Conservation (phyloP, 2,113 vertebrate species). For the Talpa occidentalis region DNA sequence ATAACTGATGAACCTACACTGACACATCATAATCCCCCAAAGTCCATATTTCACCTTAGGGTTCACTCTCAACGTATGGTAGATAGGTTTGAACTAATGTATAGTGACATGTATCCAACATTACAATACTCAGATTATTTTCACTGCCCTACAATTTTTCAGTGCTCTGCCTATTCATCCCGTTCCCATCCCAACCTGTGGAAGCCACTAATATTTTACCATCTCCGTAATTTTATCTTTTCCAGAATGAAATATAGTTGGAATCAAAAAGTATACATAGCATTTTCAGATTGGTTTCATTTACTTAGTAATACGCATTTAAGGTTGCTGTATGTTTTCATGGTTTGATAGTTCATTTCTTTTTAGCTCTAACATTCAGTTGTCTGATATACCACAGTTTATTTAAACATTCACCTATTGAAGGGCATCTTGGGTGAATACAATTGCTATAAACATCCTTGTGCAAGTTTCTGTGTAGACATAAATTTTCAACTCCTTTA, state of each 20-base stretch:
- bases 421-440: background rate
- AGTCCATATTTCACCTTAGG: background rate
- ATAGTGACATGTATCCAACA: background rate
- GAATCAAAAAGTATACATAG: background rate
- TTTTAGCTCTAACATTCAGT: background rate
- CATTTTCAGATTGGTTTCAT: background rate
- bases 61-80: background rate
- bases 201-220: background rate
- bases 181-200: accelerated
- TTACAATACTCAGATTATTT: background rate
- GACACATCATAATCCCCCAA: background rate
- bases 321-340: background rate
- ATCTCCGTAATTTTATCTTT: background rate
- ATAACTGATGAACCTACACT: background rate
- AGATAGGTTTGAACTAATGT: background rate
- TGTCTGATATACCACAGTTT: background rate
- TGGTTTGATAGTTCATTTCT: background rate
- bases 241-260: background rate
- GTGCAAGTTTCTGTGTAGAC: background rate
- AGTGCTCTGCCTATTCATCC: background rate
- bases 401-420: background rate
- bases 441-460: background rate
- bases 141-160: background rate
- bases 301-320: background rate
- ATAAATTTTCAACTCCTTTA: background rate